A percentile compares a stretch with the other conserved stretches of the same genome.
These are phyloP conservation scores for Grapholita molesta DNA, from an alignment of 1,140 invertebrate species.

Conservation along the genomic window DNA sequence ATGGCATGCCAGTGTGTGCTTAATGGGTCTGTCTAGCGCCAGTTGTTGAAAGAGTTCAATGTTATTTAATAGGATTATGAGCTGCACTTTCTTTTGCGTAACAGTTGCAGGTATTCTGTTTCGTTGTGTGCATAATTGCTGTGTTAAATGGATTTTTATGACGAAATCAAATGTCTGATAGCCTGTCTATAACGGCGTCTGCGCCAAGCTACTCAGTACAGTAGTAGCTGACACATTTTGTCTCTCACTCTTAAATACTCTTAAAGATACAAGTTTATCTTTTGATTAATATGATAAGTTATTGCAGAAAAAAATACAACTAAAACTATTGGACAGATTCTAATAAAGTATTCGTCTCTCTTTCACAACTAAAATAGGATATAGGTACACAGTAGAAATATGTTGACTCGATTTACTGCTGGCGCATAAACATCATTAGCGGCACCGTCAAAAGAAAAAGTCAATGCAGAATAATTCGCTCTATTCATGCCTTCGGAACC, in stretches of 20 bases:
- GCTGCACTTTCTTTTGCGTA: conserved; percentile 5
- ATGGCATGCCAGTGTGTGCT: not conserved
- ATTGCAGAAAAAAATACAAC: too few species aligned
- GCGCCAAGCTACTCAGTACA: too few species aligned
- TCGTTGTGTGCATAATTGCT: not conserved
- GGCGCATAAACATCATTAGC: conserved; percentile 1
- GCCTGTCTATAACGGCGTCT: too few species aligned
- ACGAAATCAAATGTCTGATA: not conserved
- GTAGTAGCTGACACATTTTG: too few species aligned
- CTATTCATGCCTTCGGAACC: conserved; percentile 12
- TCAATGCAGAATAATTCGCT: conserved; percentile 5
- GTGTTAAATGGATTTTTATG: not conserved
- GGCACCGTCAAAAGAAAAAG: conserved; percentile 13
- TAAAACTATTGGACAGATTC: too few species aligned
- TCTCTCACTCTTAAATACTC: too few species aligned
- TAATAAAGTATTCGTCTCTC: too few species aligned
- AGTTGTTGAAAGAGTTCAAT: conserved; percentile 7
- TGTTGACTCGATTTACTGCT: not conserved
- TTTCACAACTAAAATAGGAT: too few species aligned
- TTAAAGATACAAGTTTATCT: too few species aligned
- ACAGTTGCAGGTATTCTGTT: conserved; percentile 12
- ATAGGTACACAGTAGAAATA: too few species aligned
- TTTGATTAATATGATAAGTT: too few species aligned
- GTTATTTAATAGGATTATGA: conserved; percentile 13
- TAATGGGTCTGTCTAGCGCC: not conserved